Conservation (phyloP, 2,797 vertebrate genomes). For the Paramormyrops hopkinsi region DNA sequence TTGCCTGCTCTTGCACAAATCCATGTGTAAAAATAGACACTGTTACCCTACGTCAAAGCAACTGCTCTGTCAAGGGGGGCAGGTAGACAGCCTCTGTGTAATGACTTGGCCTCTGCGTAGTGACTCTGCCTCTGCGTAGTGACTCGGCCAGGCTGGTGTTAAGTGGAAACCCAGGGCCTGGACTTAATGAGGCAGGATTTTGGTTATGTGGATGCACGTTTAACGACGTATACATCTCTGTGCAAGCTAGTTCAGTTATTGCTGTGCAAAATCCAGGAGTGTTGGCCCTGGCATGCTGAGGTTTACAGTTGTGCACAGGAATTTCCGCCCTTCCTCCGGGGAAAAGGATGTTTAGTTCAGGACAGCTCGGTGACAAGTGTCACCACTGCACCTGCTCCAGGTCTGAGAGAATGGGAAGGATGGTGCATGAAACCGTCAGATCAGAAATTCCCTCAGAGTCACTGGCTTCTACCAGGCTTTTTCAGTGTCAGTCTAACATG, state of each 20-base stretch:
- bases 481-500: neutral
- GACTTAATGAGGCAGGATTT: neutral
- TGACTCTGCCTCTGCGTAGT: neutral
- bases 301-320: neutral
- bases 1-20: neutral
- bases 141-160: neutral
- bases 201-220: neutral
- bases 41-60: neutral
- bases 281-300: neutral
- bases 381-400: neutral
- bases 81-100: neutral
- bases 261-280: neutral
- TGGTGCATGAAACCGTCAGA: neutral
- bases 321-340: neutral
- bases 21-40: neutral
- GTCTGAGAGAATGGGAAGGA: neutral
- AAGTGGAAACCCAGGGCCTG: neutral
- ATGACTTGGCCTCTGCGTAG: neutral
- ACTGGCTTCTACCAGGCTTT: neutral
- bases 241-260: neutral
- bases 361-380: neutral
- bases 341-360: neutral
- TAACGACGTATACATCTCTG: neutral
- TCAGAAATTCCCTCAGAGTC: neutral
- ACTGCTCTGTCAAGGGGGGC: neutral